phyloP scores from a whole-genome alignment of 2,888 invertebrate species.

The Myathropa florea region DNA sequence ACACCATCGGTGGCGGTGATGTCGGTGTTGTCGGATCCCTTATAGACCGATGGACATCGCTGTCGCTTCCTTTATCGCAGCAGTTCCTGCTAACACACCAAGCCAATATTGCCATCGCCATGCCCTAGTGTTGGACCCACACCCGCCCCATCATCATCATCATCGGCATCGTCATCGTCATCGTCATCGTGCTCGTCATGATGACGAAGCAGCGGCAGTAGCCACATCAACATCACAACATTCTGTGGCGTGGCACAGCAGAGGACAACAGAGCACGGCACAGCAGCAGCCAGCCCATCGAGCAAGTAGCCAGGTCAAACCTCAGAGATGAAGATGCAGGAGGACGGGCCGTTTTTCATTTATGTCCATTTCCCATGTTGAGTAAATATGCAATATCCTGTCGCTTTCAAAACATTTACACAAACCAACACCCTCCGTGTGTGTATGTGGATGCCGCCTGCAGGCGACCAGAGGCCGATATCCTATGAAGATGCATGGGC shows the following conservation, averaged over 20 bases:
- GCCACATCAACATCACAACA: background rate
- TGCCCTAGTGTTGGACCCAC: conserved; percentile 5
- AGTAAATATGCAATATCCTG: conserved; percentile 74
- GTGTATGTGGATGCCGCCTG: conserved; percentile 53
- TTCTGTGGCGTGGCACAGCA: background rate
- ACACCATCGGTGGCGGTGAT: conserved; percentile 15
- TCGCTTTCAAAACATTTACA: conserved; percentile 70
- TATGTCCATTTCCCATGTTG: conserved; percentile 73
- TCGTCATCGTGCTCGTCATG: conserved; percentile 14
- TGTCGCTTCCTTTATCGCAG: background rate
- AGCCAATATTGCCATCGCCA: conserved; percentile 56
- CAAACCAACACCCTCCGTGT: conserved; percentile 52
- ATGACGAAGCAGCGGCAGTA: conserved; percentile 40
- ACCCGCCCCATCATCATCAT: background rate
- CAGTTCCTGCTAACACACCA: background rate
- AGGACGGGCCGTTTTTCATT: conserved; percentile 69
- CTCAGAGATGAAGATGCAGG: conserved; percentile 38
- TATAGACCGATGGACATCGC: conserved; percentile 6
- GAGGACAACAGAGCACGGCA: background rate
- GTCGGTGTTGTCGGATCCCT: conserved; percentile 12
- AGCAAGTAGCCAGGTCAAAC: conserved; percentile 60
- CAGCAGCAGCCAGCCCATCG: conserved; percentile 4
- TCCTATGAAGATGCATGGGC: conserved; percentile 64
- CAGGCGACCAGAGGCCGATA: conserved; percentile 63
- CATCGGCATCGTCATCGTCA: conserved; percentile 13